Base-by-base conservation (phyloP, 1,140 invertebrate species). In the Chironomus tepperi region DNA sequence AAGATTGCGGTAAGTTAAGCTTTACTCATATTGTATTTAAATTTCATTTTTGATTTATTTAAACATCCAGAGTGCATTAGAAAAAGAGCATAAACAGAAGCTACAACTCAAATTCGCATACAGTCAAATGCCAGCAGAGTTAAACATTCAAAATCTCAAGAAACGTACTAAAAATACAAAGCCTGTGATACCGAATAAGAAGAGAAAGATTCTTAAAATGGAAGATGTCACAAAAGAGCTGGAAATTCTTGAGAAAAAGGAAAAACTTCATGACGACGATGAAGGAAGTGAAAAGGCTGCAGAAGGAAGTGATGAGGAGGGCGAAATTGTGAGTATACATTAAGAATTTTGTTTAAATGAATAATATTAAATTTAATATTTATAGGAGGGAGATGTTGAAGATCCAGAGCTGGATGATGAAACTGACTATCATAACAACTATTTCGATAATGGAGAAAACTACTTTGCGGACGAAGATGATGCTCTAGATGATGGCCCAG, bases 401-500 rank as follows among this genome's bases (percentile, higher is more conserved):
- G 88, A 90, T 76, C 87, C 89, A 76, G 88, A 90, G 79, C 89
- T 89, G 87, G 89, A 90, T 77, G 88, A 90, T 76, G 90, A 89
- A 19, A 91, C 89, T n/a, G 89, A 91, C 82, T 94, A 94, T 83
- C 88, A 88, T 2, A 90, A 91, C 78, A 91, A 88, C 79, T 94
- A 93, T 79, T 95, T 94, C 82, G 93, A 95, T 81, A 94, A 94
- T 83, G 93, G 93, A 15, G 93, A 95, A 83, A 88, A 86, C 34
- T 94, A 92, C 81, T 88, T 93, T 78, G 92, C 94, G 77, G 92
- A 94, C 78, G 93, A 94, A 80, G 93, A 95, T 79, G 92, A 92
- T 80, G 80, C 91, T 75, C 93, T 94, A 81, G 92, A 94, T 85
- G 47, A 57, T 57, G 93, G 88, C 72, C 86, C 88, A 74, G 84